These are phyloP conservation scores for Platygyra sinensis DNA, from an alignment of 64 coral and sea anemone species.

Conservation along the genomic window DNA sequence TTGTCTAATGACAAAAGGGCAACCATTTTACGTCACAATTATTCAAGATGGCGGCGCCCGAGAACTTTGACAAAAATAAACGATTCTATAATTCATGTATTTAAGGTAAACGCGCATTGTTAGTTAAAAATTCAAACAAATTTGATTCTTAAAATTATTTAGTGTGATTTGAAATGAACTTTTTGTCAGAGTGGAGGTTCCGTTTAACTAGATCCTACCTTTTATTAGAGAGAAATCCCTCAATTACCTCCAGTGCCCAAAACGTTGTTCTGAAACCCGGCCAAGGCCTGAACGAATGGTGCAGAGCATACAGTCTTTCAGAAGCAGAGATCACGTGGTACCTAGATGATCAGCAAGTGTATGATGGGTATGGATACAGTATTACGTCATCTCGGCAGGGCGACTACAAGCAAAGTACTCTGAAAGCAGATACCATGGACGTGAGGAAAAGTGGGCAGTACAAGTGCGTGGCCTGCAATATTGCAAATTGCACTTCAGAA, in stretches of 20 bases:
- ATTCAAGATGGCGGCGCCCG: no score
- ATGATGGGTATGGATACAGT: constrained; percentile 45
- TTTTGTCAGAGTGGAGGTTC: no score
- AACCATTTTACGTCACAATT: no score
- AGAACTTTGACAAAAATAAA: no score
- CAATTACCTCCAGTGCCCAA: constrained; percentile 31
- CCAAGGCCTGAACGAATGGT: constrained; percentile 35
- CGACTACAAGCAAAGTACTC: constrained; percentile 31
- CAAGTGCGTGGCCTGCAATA: constrained; percentile 74
- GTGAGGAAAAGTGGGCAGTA: constrained; percentile 73
- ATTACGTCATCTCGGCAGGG: neutral
- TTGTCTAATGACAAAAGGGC: no score
- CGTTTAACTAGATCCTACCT: no score
- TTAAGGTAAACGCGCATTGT: no score
- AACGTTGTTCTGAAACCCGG: constrained; percentile 42
- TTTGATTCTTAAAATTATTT: no score
- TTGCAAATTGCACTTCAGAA: constrained; percentile 57
- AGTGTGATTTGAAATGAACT: no score
- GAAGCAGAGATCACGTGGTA: constrained; percentile 66
- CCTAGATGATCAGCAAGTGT: constrained; percentile 42
- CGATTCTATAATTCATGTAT: no score
- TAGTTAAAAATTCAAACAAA: no score
- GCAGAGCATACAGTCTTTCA: constrained; percentile 37
- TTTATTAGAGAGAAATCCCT: constrained; percentile 15
- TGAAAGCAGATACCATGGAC: constrained; percentile 30